A percentile compares a stretch with the other conserved stretches of the same genome.
Conservation (phyloP, 2,797 vertebrate species). For the Holocentrus rufus region DNA sequence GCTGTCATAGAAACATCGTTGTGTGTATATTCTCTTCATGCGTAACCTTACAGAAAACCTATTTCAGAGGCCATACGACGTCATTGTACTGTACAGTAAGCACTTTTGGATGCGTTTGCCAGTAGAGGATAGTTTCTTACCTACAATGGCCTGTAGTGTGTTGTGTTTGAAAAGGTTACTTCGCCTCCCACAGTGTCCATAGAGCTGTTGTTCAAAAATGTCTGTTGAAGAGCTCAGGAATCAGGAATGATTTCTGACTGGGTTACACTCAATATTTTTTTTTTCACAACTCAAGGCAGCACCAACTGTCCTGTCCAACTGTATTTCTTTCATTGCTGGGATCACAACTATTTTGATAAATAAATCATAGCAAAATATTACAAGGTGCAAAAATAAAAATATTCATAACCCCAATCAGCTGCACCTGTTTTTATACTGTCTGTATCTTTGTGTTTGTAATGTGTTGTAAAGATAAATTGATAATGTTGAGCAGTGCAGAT, state of each 20-base stretch:
- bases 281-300: constrained; percentile 45
- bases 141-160: constrained; percentile 50
- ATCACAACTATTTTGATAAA: constrained; percentile 65
- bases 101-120: constrained; percentile 72
- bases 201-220: constrained; percentile 63
- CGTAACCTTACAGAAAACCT: constrained; percentile 44
- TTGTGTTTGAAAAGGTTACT: constrained; percentile 35
- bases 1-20: constrained; percentile 49
- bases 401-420: constrained; percentile 47
- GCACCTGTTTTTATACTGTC: constrained; percentile 74
- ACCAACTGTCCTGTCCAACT: constrained; percentile 19
- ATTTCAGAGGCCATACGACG: constrained; percentile 75
- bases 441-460: constrained; percentile 60
- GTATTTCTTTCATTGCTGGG: constrained; percentile 47
- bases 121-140: constrained; percentile 65
- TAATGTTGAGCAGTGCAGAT: constrained; percentile 60
- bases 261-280: constrained; percentile 48
- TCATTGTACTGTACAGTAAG: constrained; percentile 79
- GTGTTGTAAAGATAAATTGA: constrained; percentile 64
- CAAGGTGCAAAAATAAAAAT: constrained; percentile 48
- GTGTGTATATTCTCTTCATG: constrained; percentile 54
- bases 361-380: constrained; percentile 45
- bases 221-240: constrained; percentile 63
- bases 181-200: constrained; percentile 35
- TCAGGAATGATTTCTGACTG: constrained; percentile 65